A percentile compares a stretch with the other conserved stretches of the same genome.
Evolutionary conservation across 2,113 vertebrate species (phyloP).

Genomic region (Sebastes schlegelii): DNA sequence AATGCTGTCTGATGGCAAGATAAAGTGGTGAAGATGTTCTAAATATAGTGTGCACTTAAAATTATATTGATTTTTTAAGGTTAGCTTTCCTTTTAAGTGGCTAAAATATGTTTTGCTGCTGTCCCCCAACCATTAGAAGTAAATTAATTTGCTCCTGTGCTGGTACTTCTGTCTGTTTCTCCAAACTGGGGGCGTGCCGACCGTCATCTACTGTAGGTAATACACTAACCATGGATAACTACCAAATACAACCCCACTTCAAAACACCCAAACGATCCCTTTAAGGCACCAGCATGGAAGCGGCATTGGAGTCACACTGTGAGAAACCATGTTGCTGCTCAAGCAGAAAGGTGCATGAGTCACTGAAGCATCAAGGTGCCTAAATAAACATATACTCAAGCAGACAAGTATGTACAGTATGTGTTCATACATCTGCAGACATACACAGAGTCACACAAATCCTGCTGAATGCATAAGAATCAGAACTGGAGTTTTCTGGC

Average conservation of each 20-base stretch:
- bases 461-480: background rate
- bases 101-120: no score
- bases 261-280: no score
- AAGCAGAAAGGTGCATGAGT: conserved; percentile 19
- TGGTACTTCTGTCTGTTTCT: no score
- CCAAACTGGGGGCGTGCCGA: no score
- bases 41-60: no score
- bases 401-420: background rate
- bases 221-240: background rate
- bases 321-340: conserved; percentile 37
- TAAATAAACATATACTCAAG: conserved; percentile 7
- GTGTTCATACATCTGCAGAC: background rate
- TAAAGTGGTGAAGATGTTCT: no score
- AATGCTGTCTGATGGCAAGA: no score
- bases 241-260: background rate
- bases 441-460: conserved; percentile 14
- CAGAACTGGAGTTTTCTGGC: background rate
- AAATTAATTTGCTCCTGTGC: no score
- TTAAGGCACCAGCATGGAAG: conserved; percentile 20
- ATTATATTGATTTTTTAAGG: no score
- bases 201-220: no score
- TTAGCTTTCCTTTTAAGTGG: no score
- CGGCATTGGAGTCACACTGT: conserved; percentile 17
- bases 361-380: conserved; percentile 12
- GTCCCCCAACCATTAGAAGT: no score